Evolutionary conservation across 2,888 invertebrate genomes (phyloP), one percentile per base, ranked within the genome.

Genomic region (Eilema griseolum): DNA sequence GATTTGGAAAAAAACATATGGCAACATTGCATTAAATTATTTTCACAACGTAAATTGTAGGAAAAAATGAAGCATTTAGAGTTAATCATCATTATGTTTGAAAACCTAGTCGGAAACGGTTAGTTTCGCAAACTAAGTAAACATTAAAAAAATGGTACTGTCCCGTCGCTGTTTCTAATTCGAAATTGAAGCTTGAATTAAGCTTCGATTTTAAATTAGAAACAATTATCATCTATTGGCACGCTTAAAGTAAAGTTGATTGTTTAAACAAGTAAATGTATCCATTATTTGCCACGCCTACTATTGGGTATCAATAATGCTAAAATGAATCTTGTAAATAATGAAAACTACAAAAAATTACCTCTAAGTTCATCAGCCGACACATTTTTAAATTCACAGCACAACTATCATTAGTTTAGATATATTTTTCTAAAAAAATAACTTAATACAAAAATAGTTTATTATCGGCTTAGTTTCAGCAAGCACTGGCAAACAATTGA

Each of bases 121-220:
- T 61, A 52, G 71, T 80, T 78, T 76, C 67, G 75, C 60, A 74
- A 75, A 66, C 56, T 70, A 41, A 33, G 52, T 70, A 67, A 70
- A 70, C 52, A 46, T 33, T 72, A 65, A 61, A 72, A n/a, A 73
- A 14, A 14, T 41, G 16, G 37, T 70, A 69, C 46, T 73, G 41
- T 31, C 26, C 31, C 66, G 61, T 46, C 16, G 10, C 4, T 41
- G 16, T 14, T 41, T 41, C 16, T 14, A 41, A 16, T 41, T 41
- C 41, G 16, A 41, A 41, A 16, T 41, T 2, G 41, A 41, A 41
- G 4, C 41, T 37, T 37, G 11, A 37, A 37, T 2, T 37, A 37
- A 37, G 82, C 81, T 81, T 80, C 67, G 71, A 78, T 76, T 62
- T 73, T 61, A 83, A 81, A 83, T 81, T 79, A 75, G 72, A 80